A percentile compares a stretch with the other conserved stretches of the same genome.
These are phyloP conservation scores for Formica exsecta DNA, from an alignment of 1,140 invertebrate genomes.

Conservation along the genomic window DNA sequence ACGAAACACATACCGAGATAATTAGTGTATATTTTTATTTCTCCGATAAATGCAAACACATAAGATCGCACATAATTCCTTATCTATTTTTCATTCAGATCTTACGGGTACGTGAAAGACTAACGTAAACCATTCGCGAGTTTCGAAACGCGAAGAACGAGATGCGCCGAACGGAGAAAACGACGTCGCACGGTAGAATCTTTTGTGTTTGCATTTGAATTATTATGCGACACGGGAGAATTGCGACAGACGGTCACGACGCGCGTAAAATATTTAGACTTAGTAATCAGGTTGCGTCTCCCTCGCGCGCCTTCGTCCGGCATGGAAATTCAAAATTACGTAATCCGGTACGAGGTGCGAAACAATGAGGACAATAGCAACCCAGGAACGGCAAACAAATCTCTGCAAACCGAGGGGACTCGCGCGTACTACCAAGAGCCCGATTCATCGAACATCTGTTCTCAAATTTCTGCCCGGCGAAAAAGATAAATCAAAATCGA, in stretches of 20 bases:
- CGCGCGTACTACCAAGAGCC: slow-evolving; percentile 46
- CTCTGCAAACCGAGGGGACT: slow-evolving; percentile 72
- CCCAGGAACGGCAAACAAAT: slow-evolving; percentile 81
- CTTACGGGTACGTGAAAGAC: neutral
- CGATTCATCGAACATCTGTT: slow-evolving; percentile 81
- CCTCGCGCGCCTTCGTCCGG: slow-evolving; percentile 16
- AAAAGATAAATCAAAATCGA: slow-evolving; percentile 69
- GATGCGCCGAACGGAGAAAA: slow-evolving; percentile 39
- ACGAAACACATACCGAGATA: neutral
- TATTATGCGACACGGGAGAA: slow-evolving; percentile 35
- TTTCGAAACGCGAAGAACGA: slow-evolving; percentile 41
- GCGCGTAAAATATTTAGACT: slow-evolving; percentile 57
- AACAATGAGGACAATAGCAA: slow-evolving; percentile 81
- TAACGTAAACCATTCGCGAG: slow-evolving; percentile 1
- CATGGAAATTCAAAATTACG: slow-evolving; percentile 78
- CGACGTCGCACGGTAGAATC: slow-evolving; percentile 19
- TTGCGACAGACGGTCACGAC: slow-evolving; percentile 49
- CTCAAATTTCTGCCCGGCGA: slow-evolving; percentile 73
- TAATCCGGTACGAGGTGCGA: slow-evolving; percentile 80
- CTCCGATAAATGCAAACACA: neutral
- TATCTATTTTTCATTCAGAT: slow-evolving; percentile 24
- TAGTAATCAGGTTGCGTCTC: slow-evolving; percentile 44
- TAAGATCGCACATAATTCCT: neutral
- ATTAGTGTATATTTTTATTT: neutral
- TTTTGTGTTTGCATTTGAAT: slow-evolving; percentile 58